Evolutionary conservation across 2,888 invertebrate species (phyloP).

Genomic region (Eristalis tenax): DNA sequence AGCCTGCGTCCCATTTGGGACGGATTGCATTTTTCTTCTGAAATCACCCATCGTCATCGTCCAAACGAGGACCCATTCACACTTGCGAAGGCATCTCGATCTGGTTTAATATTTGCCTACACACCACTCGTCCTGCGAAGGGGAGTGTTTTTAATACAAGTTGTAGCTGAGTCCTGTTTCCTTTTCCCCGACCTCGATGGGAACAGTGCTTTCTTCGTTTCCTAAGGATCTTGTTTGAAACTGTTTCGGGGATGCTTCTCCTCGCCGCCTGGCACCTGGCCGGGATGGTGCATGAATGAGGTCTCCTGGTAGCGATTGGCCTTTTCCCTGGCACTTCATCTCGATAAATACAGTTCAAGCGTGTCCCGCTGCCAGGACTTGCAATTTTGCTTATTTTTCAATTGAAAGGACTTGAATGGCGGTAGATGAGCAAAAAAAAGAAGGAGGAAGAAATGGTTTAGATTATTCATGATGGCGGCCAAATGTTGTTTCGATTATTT

Average conservation of each 20-base stretch:
- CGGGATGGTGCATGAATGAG: background rate
- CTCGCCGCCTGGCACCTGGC: conserved; percentile 26
- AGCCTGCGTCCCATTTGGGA: conserved; percentile 46
- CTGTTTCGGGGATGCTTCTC: conserved; percentile 27
- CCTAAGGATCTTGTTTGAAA: conserved; percentile 50
- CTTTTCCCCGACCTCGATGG: background rate
- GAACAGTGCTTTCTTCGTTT: background rate
- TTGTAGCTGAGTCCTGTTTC: background rate
- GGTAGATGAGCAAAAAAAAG: background rate
- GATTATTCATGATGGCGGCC: conserved; percentile 68
- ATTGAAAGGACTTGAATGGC: conserved; percentile 13
- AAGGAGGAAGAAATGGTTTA: conserved; percentile 27
- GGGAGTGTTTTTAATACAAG: conserved; percentile 49
- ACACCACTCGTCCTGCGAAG: background rate
- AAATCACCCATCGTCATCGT: background rate
- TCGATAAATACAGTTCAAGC: conserved; percentile 64
- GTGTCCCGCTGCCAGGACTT: conserved; percentile 17
- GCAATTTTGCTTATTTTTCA: conserved; percentile 61
- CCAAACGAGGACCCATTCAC: background rate
- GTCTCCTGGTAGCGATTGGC: conserved; percentile 33
- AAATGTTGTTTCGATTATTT: conserved; percentile 66
- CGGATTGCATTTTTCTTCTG: conserved; percentile 13
- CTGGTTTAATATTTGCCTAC: conserved; percentile 59
- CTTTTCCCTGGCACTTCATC: conserved; percentile 48
- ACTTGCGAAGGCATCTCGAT: background rate